These are phyloP conservation scores for Ondatra zibethicus DNA, from an alignment of 2,113 vertebrate species.

Conservation along the genomic window DNA sequence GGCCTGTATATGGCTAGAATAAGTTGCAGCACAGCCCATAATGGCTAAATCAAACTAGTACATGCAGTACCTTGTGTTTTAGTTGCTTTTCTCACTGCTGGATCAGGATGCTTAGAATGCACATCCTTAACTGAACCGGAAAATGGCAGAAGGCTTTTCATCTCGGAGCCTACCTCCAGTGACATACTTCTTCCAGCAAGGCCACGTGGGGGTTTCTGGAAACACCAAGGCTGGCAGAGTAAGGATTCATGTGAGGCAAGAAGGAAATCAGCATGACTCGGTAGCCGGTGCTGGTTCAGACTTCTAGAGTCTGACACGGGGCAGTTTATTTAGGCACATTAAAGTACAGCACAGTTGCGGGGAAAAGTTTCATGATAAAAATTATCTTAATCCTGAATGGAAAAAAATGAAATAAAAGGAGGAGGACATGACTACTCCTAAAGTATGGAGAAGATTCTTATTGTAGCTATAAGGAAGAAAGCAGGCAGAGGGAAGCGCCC, in stretches of 20 bases:
- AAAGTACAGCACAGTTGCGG: not conserved
- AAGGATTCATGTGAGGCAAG: not conserved
- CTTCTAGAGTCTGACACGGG: not conserved
- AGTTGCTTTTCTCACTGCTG: no score
- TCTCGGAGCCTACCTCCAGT: not conserved
- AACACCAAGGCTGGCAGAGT: not conserved
- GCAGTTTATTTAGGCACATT: not conserved
- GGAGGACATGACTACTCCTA: not conserved
- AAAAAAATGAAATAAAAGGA: not conserved
- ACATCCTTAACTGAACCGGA: not conserved
- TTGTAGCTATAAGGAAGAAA: not conserved
- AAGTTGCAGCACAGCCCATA: not conserved
- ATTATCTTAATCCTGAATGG: not conserved
- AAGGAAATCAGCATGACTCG: not conserved
- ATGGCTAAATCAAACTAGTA: not conserved
- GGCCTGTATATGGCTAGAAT: not conserved
- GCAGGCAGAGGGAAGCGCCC: not conserved
- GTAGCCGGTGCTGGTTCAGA: not conserved
- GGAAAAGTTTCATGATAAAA: not conserved
- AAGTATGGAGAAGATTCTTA: not conserved
- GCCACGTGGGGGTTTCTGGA: not conserved
- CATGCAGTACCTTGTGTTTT: not conserved
- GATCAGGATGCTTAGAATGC: not conserved
- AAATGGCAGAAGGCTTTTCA: not conserved
- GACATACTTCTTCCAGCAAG: not conserved